Conservation (phyloP, 23 tunicate species). For the Trididemnum clinides region DNA sequence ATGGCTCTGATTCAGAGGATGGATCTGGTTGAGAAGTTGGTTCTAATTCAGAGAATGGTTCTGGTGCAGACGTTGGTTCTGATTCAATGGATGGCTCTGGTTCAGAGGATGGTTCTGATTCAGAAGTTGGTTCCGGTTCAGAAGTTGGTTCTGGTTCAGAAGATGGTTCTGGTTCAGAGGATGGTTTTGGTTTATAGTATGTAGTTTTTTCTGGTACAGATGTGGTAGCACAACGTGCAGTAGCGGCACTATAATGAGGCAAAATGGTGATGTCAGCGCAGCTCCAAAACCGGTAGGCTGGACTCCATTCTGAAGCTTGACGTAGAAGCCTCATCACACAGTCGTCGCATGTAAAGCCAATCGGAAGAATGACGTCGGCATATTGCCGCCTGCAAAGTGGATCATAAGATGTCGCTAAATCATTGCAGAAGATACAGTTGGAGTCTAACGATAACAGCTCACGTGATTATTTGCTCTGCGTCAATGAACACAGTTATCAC, state of each 20-base stretch:
- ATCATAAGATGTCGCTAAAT: no score
- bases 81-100: slow-evolving; percentile 51
- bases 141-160: slow-evolving; percentile 40
- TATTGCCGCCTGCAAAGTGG: slow-evolving; percentile 67
- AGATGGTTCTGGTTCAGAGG: slow-evolving; percentile 29
- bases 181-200: slow-evolving; percentile 16
- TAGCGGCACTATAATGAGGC: slow-evolving; percentile 29
- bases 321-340: slow-evolving; percentile 69
- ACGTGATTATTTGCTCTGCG: no score
- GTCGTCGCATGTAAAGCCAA: slow-evolving; percentile 49
- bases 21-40: slow-evolving; percentile 41
- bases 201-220: slow-evolving; percentile 30
- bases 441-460: no score
- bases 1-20: slow-evolving; percentile 31
- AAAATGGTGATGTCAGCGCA: slow-evolving; percentile 83
- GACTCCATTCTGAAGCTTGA: slow-evolving; percentile 85
- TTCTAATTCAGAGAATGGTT: slow-evolving; percentile 35
- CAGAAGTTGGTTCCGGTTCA: slow-evolving; percentile 44
- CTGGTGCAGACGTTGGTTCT: slow-evolving; percentile 43
- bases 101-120: slow-evolving; percentile 25
- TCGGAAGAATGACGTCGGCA: slow-evolving; percentile 60
- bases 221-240: slow-evolving; percentile 29
- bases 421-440: no score
- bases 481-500: no score
- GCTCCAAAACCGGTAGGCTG: slow-evolving; percentile 78